Conservation (phyloP, 2,113 vertebrate species). For the Percina caprodes region DNA sequence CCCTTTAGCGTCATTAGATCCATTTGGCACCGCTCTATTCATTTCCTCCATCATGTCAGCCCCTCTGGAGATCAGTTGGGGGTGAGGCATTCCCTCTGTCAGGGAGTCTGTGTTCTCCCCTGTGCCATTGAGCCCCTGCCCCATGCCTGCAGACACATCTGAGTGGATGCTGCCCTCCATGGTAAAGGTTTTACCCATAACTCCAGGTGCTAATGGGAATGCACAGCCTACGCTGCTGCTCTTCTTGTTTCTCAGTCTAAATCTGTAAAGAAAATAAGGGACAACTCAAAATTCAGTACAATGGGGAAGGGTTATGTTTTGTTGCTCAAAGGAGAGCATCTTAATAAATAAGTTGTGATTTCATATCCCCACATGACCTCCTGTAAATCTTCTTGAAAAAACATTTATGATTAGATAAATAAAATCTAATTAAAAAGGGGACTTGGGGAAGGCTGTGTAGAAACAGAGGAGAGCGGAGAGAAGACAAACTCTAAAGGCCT, state of each 20-base stretch:
- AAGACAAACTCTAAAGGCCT: too few relatives aligned
- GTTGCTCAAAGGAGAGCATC: background rate
- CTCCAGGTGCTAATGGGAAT: constrained; percentile 83
- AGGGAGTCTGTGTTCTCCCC: constrained; percentile 84
- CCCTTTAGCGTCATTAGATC: constrained; percentile 81
- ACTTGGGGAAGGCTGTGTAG: background rate
- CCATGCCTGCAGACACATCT: constrained; percentile 83
- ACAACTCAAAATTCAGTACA: constrained; percentile 23
- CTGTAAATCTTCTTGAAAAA: background rate
- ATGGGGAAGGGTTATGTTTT: background rate
- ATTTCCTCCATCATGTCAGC: constrained; percentile 87
- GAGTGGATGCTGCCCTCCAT: constrained; percentile 83
- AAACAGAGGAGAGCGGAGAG: background rate
- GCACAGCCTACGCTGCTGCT: constrained; percentile 88
- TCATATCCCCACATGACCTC: background rate
- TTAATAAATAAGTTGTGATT: background rate
- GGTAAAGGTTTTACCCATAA: constrained; percentile 80
- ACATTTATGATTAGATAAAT: constrained; percentile 6
- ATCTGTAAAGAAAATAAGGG: constrained; percentile 77
- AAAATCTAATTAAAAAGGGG: background rate
- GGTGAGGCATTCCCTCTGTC: constrained; percentile 85
- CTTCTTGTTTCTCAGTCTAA: constrained; percentile 96
- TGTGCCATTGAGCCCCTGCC: constrained; percentile 78
- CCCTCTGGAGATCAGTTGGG: constrained; percentile 90
- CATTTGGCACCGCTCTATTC: constrained; percentile 86